Percentiles rank a stretch among this genome's conserved stretches.
These are phyloP conservation scores for Brachionus sp. DNA, from an alignment of 1,140 invertebrate genomes.

Conservation along the genomic window DNA sequence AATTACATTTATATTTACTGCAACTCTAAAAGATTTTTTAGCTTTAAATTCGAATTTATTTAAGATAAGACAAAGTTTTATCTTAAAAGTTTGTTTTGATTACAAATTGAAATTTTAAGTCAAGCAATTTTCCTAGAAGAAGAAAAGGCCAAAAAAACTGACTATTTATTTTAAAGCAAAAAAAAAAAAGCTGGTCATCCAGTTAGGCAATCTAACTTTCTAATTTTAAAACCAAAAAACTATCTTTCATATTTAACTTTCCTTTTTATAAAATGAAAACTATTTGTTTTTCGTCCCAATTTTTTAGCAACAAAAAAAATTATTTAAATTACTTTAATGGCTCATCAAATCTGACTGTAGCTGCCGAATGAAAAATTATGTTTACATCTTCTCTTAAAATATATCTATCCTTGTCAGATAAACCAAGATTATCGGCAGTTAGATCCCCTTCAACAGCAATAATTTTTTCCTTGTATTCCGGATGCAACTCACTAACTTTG, in stretches of 20 bases:
- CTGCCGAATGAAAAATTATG: constrained; percentile 93
- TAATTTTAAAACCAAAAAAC: background rate
- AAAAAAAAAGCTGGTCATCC: background rate
- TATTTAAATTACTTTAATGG: constrained; percentile 66
- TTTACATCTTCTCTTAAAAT: constrained; percentile 72
- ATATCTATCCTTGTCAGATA: constrained; percentile 73
- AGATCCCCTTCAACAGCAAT: constrained; percentile 85
- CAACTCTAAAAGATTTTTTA: constrained; percentile 81
- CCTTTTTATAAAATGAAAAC: no score
- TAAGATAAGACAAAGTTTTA: background rate
- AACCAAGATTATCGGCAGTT: constrained; percentile 77
- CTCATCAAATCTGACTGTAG: constrained; percentile 97
- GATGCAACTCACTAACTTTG: constrained; percentile 7
- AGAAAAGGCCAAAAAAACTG: background rate
- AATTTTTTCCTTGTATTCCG: constrained; percentile 64
- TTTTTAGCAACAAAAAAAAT: no score
- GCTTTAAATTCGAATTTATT: no score
- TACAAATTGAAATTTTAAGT: background rate
- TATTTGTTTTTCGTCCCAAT: no score
- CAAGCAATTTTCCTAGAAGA: background rate
- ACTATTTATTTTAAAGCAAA: no score
- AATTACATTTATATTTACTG: constrained; percentile 61
- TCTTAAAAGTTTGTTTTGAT: background rate
- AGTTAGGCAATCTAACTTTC: background rate
- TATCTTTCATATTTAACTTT: no score